phyloP scores from a whole-genome alignment of 2,888 invertebrate genomes.

The Chaitophorus viminalis region DNA sequence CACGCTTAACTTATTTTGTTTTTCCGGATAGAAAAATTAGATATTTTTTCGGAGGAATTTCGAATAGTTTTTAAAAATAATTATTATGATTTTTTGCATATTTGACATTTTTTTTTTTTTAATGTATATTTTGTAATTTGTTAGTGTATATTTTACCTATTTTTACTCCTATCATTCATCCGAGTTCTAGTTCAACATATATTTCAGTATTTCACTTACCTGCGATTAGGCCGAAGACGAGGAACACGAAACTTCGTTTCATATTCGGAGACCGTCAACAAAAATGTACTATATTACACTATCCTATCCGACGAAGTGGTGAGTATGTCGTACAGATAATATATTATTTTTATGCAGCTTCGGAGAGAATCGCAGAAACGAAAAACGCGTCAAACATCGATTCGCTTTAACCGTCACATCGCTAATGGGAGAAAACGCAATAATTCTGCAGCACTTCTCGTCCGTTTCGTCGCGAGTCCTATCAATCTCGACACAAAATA shows the following conservation, averaged over 20 bases:
- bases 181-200: not conserved
- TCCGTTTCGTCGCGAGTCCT: not conserved
- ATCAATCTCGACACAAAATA: not conserved
- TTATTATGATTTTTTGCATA: too few species aligned
- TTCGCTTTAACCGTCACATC: conserved; percentile 2
- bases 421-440: not conserved
- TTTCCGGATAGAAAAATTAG: too few species aligned
- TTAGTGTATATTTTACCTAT: too few species aligned
- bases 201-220: not conserved
- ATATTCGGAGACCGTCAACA: not conserved
- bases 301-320: too few species aligned
- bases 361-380: not conserved
- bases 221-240: not conserved
- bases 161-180: too few species aligned
- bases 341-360: not conserved
- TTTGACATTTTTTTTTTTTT: too few species aligned
- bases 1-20: too few species aligned
- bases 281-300: not conserved
- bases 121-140: too few species aligned
- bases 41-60: too few species aligned
- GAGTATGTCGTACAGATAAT: too few species aligned
- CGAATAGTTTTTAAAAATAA: too few species aligned
- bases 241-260: not conserved
- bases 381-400: too few species aligned
- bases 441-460: not conserved